Evolutionary conservation across 2,888 invertebrate genomes (phyloP), one percentile per base, ranked within the genome.

Genomic region (Germaria angustata): DNA sequence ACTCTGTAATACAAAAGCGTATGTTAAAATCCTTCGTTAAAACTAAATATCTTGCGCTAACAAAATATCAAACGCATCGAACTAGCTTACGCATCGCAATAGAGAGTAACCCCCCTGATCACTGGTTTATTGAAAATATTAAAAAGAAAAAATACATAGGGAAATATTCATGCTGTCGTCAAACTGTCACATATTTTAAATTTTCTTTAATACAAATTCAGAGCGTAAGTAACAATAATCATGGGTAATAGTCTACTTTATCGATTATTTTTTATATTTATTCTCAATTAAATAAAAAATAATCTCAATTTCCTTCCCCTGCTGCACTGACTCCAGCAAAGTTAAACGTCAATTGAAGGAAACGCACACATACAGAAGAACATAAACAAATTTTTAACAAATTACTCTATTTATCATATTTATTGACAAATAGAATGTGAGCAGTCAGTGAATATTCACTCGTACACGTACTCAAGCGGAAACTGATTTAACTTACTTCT

Each of bases 391-490:
- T 46, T 32, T 28, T 32, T 63, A 59, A 63, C 68, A 75, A 73
- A 59, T 69, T 36, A 69, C 66, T 80, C 11, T 61, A 68, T 68
- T 73, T 57, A 80, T 71, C 71, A 81, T 51, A 77, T 65, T 72
- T 55, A 49, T 32, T 17, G 13, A 72, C 39, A 63, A 79, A 63
- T 65, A 41, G 53, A 61, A 34, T 59, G 17, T 55, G 32, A 32
- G 15, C 9, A 32, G 8, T 32, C 32, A 15, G 32, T 17, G 20
- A 7, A 57, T 36, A 59, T 15, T 0, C 11, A 28, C 8, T 20
- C 4, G 24, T 44, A 55, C 13, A 66, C 49, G 59, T 39, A 66
- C 17, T 15, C 57, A 49, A 44, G 34, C 51, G 32, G 32, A 22
- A 53, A 71, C 22, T 55, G 66, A 77, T 59, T 81, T 63, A 69